These are phyloP conservation scores for Palythoa grandiflora DNA, from an alignment of 92 coral and sea anemone species.

Conservation along the genomic window DNA sequence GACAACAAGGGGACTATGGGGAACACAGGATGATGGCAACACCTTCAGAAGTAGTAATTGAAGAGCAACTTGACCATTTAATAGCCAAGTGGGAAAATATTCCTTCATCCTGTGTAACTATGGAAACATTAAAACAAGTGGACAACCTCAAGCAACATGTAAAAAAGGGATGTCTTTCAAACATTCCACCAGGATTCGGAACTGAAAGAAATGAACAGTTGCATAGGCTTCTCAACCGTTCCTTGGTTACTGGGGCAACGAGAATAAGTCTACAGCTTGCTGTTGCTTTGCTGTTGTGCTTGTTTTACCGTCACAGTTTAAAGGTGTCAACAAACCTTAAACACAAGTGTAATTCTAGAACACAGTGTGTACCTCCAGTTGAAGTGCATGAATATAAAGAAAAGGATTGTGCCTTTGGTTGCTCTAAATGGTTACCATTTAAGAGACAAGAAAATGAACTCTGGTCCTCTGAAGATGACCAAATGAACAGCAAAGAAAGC, in stretches of 20 bases:
- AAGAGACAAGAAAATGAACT: too few species aligned
- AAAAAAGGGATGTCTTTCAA: constrained; percentile 43
- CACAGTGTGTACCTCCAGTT: constrained; percentile 36
- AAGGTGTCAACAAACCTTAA: neutral
- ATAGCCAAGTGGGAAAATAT: constrained; percentile 46
- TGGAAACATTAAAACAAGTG: neutral
- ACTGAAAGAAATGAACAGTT: constrained; percentile 56
- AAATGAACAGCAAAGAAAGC: neutral
- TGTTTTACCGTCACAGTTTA: constrained; percentile 29
- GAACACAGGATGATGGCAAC: constrained; percentile 15
- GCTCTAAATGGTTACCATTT: neutral
- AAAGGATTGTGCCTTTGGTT: neutral
- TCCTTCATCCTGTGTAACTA: too few species aligned
- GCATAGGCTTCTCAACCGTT: constrained; percentile 43
- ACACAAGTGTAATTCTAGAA: constrained; percentile 31
- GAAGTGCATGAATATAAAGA: neutral
- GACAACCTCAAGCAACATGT: constrained; percentile 26
- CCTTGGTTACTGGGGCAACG: constrained; percentile 46
- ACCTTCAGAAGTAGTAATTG: constrained; percentile 18
- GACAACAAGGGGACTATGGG: constrained; percentile 44
- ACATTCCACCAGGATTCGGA: constrained; percentile 53
- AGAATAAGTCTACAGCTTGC: constrained; percentile 48
- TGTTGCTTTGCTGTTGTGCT: constrained; percentile 30
- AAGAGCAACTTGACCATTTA: constrained; percentile 40
- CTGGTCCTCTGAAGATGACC: neutral